Evolutionary conservation across 2,113 vertebrate species (phyloP).

Genomic region (Narcine bancroftii): DNA sequence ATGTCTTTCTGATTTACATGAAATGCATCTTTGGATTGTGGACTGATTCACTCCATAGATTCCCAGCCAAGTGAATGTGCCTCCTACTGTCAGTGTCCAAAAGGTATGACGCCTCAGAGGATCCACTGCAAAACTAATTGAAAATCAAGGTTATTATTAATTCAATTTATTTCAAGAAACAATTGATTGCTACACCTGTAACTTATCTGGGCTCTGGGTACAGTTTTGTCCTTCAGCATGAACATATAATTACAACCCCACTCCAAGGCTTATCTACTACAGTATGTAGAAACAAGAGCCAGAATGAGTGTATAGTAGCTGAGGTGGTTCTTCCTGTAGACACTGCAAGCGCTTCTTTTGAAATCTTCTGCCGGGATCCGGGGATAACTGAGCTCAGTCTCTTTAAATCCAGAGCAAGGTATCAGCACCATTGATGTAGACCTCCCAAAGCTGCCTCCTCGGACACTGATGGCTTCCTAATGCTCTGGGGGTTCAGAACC

Average conservation of each 20-base stretch:
- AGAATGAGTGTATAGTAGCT: no score
- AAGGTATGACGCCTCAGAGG: conserved; percentile 73
- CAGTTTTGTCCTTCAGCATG: background rate
- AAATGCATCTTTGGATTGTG: conserved; percentile 74
- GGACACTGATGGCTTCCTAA: no score
- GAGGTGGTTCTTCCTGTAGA: background rate
- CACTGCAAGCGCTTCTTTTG: background rate
- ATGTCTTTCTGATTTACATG: conserved; percentile 68
- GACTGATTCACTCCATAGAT: conserved; percentile 77
- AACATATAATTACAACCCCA: background rate
- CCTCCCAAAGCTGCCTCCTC: no score
- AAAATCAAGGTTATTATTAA: background rate
- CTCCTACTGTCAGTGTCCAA: conserved; percentile 72
- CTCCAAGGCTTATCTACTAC: no score
- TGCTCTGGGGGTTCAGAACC: no score
- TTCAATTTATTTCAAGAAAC: no score
- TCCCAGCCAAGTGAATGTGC: conserved; percentile 77
- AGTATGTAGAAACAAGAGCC: no score
- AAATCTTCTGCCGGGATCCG: background rate
- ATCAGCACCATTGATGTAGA: no score
- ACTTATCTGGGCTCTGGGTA: background rate
- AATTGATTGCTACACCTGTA: no score
- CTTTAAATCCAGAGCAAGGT: background rate
- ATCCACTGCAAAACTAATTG: conserved; percentile 57
- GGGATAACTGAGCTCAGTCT: background rate